These are phyloP conservation scores for Sipunculus nudus DNA, from an alignment of 2,888 invertebrate species.

Conservation along the genomic window DNA sequence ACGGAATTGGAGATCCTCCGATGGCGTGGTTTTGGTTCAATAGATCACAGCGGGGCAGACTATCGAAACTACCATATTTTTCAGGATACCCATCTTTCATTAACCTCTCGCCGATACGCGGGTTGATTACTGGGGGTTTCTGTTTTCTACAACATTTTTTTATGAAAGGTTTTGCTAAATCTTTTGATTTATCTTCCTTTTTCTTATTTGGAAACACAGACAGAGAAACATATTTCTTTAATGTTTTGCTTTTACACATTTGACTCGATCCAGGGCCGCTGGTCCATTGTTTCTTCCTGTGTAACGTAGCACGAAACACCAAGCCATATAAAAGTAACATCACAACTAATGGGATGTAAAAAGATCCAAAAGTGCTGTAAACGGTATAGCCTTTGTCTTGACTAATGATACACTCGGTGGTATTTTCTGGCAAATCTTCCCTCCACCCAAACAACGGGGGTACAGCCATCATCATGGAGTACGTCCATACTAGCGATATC, in stretches of 20 bases:
- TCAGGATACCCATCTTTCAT: constrained; percentile 23
- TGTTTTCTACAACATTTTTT: too few species aligned
- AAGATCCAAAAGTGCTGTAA: constrained; percentile 83
- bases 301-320: constrained; percentile 49
- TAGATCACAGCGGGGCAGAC: too few species aligned
- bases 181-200: too few species aligned
- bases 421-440: constrained; percentile 3
- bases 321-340: constrained; percentile 91
- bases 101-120: constrained; percentile 8
- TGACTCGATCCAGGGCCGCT: too few species aligned
- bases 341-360: constrained; percentile 93
- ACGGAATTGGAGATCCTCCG: too few species aligned
- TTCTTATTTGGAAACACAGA: too few species aligned
- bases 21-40: too few species aligned
- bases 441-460: constrained; percentile 74
- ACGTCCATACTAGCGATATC: constrained; percentile 90
- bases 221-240: too few species aligned
- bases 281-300: constrained; percentile 47
- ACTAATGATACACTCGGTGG: constrained; percentile 79
- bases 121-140: background rate
- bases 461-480: constrained; percentile 90
- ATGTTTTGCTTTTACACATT: too few species aligned
- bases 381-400: constrained; percentile 96
- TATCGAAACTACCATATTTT: too few species aligned
- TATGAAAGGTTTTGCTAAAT: too few species aligned